phyloP scores from a whole-genome alignment of 2,888 invertebrate species.

The Drosophila parthenogenetica region DNA sequence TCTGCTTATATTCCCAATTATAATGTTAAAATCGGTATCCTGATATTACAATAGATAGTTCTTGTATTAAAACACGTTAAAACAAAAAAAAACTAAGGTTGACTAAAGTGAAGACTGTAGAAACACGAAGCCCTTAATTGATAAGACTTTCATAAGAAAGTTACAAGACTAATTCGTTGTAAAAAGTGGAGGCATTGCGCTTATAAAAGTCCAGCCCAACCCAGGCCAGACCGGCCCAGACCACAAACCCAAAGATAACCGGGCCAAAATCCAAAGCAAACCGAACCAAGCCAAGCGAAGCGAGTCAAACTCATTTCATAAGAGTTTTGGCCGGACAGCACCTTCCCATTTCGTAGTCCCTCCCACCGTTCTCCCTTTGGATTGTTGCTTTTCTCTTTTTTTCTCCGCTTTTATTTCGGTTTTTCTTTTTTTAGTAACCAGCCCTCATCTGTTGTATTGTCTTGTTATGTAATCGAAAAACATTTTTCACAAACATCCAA shows the following conservation, averaged over 20 bases:
- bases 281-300: slow-evolving; percentile 33
- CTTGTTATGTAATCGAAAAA: slow-evolving; percentile 46
- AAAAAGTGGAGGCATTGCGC: slow-evolving; percentile 23
- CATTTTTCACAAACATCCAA: slow-evolving; percentile 38
- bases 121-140: slow-evolving; percentile 63
- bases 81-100: too few species aligned
- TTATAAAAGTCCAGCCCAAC: slow-evolving; percentile 32
- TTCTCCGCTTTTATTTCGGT: slow-evolving; percentile 3
- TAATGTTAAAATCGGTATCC: too few species aligned
- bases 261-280: neutral
- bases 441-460: slow-evolving; percentile 21
- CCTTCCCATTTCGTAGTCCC: slow-evolving; percentile 24
- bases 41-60: too few species aligned
- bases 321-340: slow-evolving; percentile 34
- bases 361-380: slow-evolving; percentile 10
- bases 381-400: slow-evolving; percentile 19
- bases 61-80: too few species aligned
- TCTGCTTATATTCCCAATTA: too few species aligned
- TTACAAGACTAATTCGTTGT: slow-evolving; percentile 63
- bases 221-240: neutral
- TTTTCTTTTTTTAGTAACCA: neutral
- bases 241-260: slow-evolving; percentile 17
- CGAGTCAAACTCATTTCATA: slow-evolving; percentile 53
- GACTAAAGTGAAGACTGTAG: too few species aligned
- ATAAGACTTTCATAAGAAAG: slow-evolving; percentile 73